phyloP scores from a whole-genome alignment of 2,888 invertebrate species.

The Chirona hameri region DNA sequence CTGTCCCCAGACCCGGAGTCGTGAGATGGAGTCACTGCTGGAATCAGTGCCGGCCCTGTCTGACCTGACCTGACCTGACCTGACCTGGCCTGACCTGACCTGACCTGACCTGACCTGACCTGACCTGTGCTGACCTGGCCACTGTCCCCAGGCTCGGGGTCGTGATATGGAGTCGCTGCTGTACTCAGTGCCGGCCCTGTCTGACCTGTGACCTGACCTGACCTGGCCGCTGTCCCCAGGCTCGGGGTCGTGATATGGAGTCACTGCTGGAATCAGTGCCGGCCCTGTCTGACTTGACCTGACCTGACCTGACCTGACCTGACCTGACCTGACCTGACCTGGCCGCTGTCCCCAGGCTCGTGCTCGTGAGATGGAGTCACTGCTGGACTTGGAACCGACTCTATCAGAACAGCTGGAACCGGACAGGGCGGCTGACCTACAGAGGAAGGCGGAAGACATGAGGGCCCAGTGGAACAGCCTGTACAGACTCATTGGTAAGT shows the following conservation, averaged over 20 bases:
- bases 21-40: conserved; percentile 62
- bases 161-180: background rate
- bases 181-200: too few relatives aligned
- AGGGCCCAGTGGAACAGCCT: conserved; percentile 62
- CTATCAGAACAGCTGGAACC: conserved; percentile 61
- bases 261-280: conserved; percentile 60
- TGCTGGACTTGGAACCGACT: conserved; percentile 58
- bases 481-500: conserved; percentile 55
- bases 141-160: background rate
- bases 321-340: background rate
- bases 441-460: conserved; percentile 60
- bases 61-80: too few relatives aligned
- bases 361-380: conserved; percentile 62
- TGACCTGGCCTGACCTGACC: too few relatives aligned
- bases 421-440: conserved; percentile 60
- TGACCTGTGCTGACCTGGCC: too few relatives aligned
- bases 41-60: conserved; percentile 57
- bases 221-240: conserved; percentile 47
- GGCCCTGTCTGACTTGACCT: conserved; percentile 44
- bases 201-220: background rate
- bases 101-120: too few relatives aligned
- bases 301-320: too few relatives aligned
- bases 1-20: conserved; percentile 57
- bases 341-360: conserved; percentile 53
- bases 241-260: conserved; percentile 65